Percentiles rank a stretch among this genome's conserved stretches.
These are phyloP conservation scores for Channa argus DNA, from an alignment of 2,113 vertebrate genomes.

Conservation along the genomic window DNA sequence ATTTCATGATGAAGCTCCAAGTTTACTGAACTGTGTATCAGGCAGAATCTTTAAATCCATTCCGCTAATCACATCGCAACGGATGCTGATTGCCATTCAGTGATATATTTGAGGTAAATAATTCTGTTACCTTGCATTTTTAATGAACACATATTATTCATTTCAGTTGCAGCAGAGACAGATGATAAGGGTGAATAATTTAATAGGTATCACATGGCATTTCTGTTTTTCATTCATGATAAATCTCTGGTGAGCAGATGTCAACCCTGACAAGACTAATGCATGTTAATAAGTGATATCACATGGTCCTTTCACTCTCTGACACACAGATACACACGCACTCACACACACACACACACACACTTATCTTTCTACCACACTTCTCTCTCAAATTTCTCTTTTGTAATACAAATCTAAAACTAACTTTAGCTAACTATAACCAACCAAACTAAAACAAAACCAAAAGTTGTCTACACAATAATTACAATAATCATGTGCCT, in stretches of 20 bases:
- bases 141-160: slow-evolving; percentile 1
- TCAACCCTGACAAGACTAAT: slow-evolving; percentile 27
- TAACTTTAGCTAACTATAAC: too few species aligned
- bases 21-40: not conserved
- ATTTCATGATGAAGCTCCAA: not conserved
- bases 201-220: slow-evolving; percentile 40
- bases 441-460: too few species aligned
- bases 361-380: too few species aligned
- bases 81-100: not conserved
- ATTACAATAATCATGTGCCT: too few species aligned
- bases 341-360: too few species aligned
- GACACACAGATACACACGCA: not conserved
- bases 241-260: slow-evolving; percentile 47
- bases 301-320: slow-evolving; percentile 27
- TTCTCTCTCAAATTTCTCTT: too few species aligned
- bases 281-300: slow-evolving; percentile 42
- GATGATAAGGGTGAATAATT: slow-evolving; percentile 50
- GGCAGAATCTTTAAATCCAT: not conserved
- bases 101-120: slow-evolving; percentile 15
- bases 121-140: slow-evolving; percentile 9
- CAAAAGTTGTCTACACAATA: too few species aligned
- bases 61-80: not conserved
- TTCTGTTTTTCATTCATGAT: slow-evolving; percentile 47
- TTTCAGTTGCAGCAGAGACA: slow-evolving; percentile 3
- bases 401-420: too few species aligned